phyloP scores from a whole-genome alignment of 2,113 vertebrate genomes.

The Rafetus swinhoei region DNA sequence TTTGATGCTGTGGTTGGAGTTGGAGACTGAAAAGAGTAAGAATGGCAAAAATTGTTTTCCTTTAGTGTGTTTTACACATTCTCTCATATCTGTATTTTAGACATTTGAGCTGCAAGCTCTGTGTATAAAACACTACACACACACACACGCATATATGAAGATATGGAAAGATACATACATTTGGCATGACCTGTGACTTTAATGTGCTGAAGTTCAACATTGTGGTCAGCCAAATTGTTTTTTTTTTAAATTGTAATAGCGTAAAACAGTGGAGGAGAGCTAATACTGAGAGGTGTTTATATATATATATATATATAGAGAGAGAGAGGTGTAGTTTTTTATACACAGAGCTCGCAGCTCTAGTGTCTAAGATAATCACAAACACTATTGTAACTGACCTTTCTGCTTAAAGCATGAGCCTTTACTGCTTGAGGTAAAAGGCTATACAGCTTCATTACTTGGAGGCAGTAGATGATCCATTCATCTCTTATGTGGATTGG shows the following conservation, averaged over 20 bases:
- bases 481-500: neutral
- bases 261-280: no score
- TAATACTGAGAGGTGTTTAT: no score
- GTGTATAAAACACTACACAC: no score
- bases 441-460: neutral
- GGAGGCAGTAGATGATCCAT: neutral
- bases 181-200: no score
- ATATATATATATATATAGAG: no score
- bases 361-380: neutral
- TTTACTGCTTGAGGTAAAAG: neutral
- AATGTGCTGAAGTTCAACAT: no score
- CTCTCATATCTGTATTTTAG: no score
- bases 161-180: no score
- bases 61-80: neutral
- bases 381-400: neutral
- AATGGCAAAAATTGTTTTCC: neutral
- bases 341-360: neutral
- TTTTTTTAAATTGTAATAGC: no score
- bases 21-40: constrained; percentile 17
- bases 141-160: no score
- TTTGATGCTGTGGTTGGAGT: constrained; percentile 39
- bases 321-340: neutral
- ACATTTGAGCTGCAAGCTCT: no score
- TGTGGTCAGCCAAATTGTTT: no score
- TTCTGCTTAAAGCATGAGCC: neutral